These are phyloP conservation scores for Orgyia antiqua DNA, from an alignment of 2,888 invertebrate species.

Conservation along the genomic window DNA sequence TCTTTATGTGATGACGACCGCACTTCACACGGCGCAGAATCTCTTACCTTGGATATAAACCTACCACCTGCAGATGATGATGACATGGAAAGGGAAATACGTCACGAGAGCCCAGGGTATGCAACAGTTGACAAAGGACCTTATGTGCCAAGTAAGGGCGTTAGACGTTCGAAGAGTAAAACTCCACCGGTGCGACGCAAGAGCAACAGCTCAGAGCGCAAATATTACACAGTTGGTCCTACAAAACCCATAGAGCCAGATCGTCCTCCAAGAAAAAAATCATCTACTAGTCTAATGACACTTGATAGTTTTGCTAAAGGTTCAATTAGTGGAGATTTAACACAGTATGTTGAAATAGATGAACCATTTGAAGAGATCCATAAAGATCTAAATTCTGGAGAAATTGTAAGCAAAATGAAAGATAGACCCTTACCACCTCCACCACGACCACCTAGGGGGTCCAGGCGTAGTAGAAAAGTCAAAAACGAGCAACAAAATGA, in stretches of 20 bases:
- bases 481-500: slow-evolving; percentile 34
- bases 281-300: slow-evolving; percentile 73
- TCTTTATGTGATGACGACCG: slow-evolving; percentile 83
- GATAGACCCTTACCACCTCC: slow-evolving; percentile 91
- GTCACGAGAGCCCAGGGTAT: slow-evolving; percentile 81
- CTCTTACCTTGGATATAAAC: slow-evolving; percentile 75
- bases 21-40: slow-evolving; percentile 84
- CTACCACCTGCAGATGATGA: slow-evolving; percentile 42
- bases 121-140: slow-evolving; percentile 86
- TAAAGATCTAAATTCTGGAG: slow-evolving; percentile 84
- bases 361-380: slow-evolving; percentile 78
- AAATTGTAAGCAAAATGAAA: slow-evolving; percentile 89
- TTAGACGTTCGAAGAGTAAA: slow-evolving; percentile 75
- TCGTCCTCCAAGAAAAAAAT: slow-evolving; percentile 80
- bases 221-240: slow-evolving; percentile 83
- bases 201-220: slow-evolving; percentile 73
- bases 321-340: slow-evolving; percentile 60
- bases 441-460: slow-evolving; percentile 87
- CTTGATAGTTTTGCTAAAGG: slow-evolving; percentile 71
- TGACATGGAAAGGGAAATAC: slow-evolving; percentile 55
- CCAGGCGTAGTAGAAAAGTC: slow-evolving; percentile 55
- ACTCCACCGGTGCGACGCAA: slow-evolving; percentile 70
- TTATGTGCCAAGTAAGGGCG: slow-evolving; percentile 79
- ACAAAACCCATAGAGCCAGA: slow-evolving; percentile 73
- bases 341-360: slow-evolving; percentile 81